Conservation (phyloP, 2,797 vertebrate species). For the Sebastes nivosus region DNA sequence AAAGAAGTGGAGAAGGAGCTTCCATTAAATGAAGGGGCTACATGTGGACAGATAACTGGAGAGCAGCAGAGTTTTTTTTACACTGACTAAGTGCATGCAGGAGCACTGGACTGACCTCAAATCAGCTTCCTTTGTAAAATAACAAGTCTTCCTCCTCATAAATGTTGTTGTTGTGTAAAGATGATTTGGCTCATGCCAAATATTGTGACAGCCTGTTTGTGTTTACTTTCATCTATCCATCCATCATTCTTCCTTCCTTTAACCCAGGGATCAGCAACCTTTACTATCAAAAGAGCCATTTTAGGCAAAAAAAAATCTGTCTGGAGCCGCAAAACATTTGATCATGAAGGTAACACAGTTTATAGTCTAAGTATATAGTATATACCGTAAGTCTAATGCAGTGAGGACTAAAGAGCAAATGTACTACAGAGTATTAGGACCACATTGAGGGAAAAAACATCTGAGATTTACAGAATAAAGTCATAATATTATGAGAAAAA, state of each 20-base stretch:
- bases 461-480: too few relatives aligned
- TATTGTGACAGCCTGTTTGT: conserved; percentile 4
- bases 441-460: too few relatives aligned
- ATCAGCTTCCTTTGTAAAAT: conserved; percentile 38
- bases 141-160: conserved; percentile 7
- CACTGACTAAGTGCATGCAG: conserved; percentile 64
- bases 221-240: neutral
- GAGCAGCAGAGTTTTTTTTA: conserved; percentile 5
- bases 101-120: conserved; percentile 37
- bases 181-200: conserved; percentile 28
- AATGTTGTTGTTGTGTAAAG: conserved; percentile 50
- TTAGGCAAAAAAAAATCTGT: too few relatives aligned
- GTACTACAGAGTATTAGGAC: too few relatives aligned
- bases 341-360: too few relatives aligned
- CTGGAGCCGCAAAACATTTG: too few relatives aligned
- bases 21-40: conserved; percentile 12
- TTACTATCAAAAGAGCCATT: too few relatives aligned
- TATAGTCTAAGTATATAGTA: too few relatives aligned
- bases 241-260: neutral
- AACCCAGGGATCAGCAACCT: neutral
- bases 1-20: conserved; percentile 5
- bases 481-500: too few relatives aligned
- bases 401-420: too few relatives aligned
- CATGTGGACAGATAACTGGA: neutral
- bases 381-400: too few relatives aligned